A percentile compares a stretch with the other conserved stretches of the same genome.
Evolutionary conservation across 2,888 invertebrate species (phyloP).

Genomic region (Nemoura dubitans): DNA sequence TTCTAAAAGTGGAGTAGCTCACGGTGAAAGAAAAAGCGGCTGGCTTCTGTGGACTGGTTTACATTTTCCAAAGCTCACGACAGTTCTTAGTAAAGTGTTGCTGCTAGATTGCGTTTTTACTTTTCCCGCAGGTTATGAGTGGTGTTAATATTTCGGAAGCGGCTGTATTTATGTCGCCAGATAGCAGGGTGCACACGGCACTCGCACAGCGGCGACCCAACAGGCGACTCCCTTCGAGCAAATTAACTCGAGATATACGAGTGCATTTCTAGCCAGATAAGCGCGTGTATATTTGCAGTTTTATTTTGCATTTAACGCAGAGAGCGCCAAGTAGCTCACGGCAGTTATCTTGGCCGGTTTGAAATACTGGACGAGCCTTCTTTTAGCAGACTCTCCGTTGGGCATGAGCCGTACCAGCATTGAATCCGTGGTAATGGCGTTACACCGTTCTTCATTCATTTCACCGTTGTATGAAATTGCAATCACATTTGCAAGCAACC

Average conservation of each 20-base stretch:
- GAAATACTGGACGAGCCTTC: neutral
- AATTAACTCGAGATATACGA: constrained; percentile 37
- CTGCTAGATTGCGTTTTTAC: neutral
- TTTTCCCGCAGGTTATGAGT: neutral
- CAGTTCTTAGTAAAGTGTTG: neutral
- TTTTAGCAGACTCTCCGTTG: neutral
- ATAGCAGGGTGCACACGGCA: constrained; percentile 17
- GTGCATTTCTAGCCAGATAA: constrained; percentile 39
- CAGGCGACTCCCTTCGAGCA: constrained; percentile 8
- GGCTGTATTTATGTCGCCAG: constrained; percentile 31
- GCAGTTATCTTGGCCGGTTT: neutral
- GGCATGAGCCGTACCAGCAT: neutral
- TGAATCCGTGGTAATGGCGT: neutral
- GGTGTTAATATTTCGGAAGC: neutral
- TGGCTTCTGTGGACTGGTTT: neutral
- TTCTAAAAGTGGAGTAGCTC: neutral
- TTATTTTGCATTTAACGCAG: constrained; percentile 35
- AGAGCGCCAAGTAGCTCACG: neutral
- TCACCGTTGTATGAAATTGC: neutral
- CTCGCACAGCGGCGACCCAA: neutral
- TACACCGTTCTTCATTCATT: neutral
- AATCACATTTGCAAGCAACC: neutral
- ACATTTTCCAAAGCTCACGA: neutral
- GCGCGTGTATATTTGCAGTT: constrained; percentile 33
- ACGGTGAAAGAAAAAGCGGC: neutral